Conservation (phyloP, 2,113 vertebrate species). For the Diadophis punctatus region DNA sequence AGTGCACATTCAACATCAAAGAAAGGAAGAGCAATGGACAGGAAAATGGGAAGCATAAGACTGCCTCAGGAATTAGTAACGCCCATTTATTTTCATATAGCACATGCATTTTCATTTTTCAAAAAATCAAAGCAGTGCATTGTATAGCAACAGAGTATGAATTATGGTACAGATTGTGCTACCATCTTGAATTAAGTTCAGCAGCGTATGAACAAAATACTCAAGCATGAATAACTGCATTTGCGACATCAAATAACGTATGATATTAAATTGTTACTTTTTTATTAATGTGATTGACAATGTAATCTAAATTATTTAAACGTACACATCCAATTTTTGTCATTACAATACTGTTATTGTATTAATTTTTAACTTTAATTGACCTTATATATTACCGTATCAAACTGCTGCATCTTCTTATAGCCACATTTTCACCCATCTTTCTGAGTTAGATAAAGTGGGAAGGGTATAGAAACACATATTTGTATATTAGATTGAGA, state of each 20-base stretch:
- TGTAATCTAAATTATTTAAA: background rate
- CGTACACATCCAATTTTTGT: background rate
- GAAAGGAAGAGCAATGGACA: background rate
- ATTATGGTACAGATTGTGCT: background rate
- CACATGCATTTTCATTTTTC: background rate
- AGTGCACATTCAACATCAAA: background rate
- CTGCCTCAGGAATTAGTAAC: background rate
- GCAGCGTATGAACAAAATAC: background rate
- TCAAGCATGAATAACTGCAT: background rate
- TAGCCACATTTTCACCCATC: background rate
- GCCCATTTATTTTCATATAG: background rate
- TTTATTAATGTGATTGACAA: background rate
- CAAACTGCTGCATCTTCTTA: background rate
- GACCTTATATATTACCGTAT: background rate
- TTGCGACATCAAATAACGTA: background rate
- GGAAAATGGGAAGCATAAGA: background rate
- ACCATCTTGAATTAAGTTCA: background rate
- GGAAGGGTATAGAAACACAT: background rate
- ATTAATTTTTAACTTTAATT: background rate
- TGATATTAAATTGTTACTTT: fast-evolving
- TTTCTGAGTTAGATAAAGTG: background rate
- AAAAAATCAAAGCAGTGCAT: background rate
- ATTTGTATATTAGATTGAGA: background rate
- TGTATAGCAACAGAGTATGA: background rate
- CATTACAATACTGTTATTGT: background rate